Evolutionary conservation across 2,888 invertebrate genomes (phyloP), one percentile per base, ranked within the genome.

Genomic region (Platynereis dumerilii): DNA sequence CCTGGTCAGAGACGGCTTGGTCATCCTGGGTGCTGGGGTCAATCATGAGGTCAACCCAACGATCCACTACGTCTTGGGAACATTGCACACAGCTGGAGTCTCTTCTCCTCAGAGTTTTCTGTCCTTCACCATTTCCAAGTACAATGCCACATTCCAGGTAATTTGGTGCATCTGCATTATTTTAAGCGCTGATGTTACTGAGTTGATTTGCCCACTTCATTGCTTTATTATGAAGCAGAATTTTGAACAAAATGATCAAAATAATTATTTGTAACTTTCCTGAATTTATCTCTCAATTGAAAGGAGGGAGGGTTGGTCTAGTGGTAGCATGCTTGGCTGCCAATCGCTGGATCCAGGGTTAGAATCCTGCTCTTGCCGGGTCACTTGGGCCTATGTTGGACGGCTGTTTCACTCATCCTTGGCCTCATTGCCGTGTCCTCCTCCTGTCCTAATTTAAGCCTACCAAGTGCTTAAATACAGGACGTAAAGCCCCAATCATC

Each of bases 21-120:
- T 92, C 75, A 85, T 94, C 61, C 87, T 93, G 68, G 88, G 91
- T 2, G 92, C 91, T 10, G 90, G 89, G 12, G 87, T 88, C 20
- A 90, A 90, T 81, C 85, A 87, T 26, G 88, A 89, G 27, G 85
- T 89, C 57, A 88, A 90, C 15, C 88, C 89, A 2, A 89, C 90
- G 76, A 87, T 91, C 80, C 87, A 91, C 76, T 91, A 92, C 80
- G 92, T 91, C 1, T 85, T 90, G 70, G 91, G 84, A 15, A 77
- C 75, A n/a, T 64, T 85, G 64, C 73, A 83, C 61, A 83, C 84
- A 20, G 81, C 82, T 3, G 77, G 77, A 15, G 74, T 77, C 15
- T 78, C 78, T 42, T 77, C 83, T 2, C 85, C 86, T 1, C 76
- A 76, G 1, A 80, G 76, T 59, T 82, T 72, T 60, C 60, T 67